Evolutionary conservation across 2,797 vertebrate genomes (phyloP), one percentile per base, ranked within the genome.

Genomic region (Peromyscus aztecus): DNA sequence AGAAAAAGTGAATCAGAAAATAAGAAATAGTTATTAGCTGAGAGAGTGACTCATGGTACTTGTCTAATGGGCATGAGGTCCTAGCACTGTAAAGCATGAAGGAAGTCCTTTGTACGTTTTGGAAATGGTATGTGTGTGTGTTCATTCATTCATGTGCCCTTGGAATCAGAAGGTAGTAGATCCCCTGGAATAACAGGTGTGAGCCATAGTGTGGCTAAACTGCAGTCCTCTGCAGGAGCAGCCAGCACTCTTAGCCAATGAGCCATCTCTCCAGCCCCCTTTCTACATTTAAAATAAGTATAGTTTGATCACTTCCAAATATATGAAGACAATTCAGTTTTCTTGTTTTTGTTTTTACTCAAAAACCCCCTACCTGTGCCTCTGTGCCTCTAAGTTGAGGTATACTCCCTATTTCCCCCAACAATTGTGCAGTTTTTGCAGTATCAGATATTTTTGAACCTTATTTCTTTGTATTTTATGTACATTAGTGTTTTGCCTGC

Each of bases 261-360:
- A 86, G 65, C 67, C 67, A 2, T 7, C 67, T 73, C n/a, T 73
- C 67, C 14, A 73, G 4, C 49, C n/a, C 87, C 24, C 9, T 88
- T 80, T 95, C 52, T 85, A 3, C 9, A 76, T 95, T 94, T 94
- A 85, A 90, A 65, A 80, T 94, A 19, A 63, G 43, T 27, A 63
- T 73, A 61, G 29, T 83, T 81, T 83, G 63, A 55, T 40, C 49
- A 94, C 59, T 92, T 94, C 78, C 13, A 69, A 90, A 81, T 90
- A 92, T 52, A 13, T 67, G 63, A 84, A 69, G 69, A 84, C 12
- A 90, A 6, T 13, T 11, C 43, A 61, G 73, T n/a, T 92, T 95
- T 94, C n/a, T 83, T 46, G 1, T 49, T 49, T 49, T 12, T 52
- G 11, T 52, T 52, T 52, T 52, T 4, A 55, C 52, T 16, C 52